phyloP scores from a whole-genome alignment of 2,797 vertebrate genomes.

The Stomatorhinus walkeri region DNA sequence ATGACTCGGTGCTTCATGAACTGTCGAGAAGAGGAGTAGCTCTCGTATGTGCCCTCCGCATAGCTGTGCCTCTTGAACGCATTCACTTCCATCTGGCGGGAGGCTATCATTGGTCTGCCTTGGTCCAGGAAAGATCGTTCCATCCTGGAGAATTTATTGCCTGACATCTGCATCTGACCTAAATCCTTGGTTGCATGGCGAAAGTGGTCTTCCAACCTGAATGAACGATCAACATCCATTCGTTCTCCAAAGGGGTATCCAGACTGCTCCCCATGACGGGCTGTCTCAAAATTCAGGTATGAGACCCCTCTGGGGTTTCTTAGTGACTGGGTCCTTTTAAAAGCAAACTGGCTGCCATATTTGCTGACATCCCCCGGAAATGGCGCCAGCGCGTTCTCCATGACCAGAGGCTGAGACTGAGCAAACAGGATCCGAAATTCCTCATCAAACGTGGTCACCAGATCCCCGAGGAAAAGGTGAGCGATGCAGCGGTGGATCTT shows the following conservation, averaged over 20 bases:
- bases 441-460: constrained; percentile 90
- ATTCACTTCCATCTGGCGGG: constrained; percentile 73
- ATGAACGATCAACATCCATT: constrained; percentile 66
- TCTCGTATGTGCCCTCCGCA: constrained; percentile 83
- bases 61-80: constrained; percentile 86
- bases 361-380: constrained; percentile 45
- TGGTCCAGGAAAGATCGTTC: constrained; percentile 75
- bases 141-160: constrained; percentile 69
- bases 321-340: constrained; percentile 64
- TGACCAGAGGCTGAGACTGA: constrained; percentile 83
- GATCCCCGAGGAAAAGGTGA: constrained; percentile 90
- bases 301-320: constrained; percentile 58
- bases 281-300: constrained; percentile 54
- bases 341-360: constrained; percentile 52
- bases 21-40: constrained; percentile 75
- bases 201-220: constrained; percentile 72
- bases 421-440: constrained; percentile 95
- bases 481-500: constrained; percentile 97
- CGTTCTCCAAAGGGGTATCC: constrained; percentile 66
- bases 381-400: constrained; percentile 67
- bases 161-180: constrained; percentile 56
- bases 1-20: constrained; percentile 82
- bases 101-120: constrained; percentile 71
- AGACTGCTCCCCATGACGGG: constrained; percentile 61
- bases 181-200: constrained; percentile 71